Base-by-base conservation (phyloP, 1,140 invertebrate genomes). In the Trichonephila clavipes region DNA sequence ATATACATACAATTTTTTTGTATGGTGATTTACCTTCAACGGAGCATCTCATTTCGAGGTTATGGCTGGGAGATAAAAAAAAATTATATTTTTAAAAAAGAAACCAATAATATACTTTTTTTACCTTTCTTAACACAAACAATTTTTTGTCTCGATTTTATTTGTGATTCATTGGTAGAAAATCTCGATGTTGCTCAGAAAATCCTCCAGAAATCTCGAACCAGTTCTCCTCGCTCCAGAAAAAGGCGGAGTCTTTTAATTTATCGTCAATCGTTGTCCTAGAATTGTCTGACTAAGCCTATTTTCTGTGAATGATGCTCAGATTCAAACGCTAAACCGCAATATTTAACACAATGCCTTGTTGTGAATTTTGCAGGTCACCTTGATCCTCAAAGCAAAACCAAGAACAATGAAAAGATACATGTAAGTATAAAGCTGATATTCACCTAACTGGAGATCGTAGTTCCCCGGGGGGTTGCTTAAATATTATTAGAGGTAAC, bases 311-410 rank as follows among this genome's bases (percentile, higher is more conserved):
- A 40, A 18, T 18, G 72, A 28, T 64, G 62, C 21, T 62, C 61
- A 62, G 16, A 69, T 14, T 24, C 66, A 69, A 69, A 69, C 24
- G 66, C 66, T 24, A 69, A 69, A 34, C 72, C 14, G 72, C 72
- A 77, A 40, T 12, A n/a, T 34, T 77, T 77, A 77, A 77, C 18
- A 40, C 72, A 77, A 40, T 34, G 14, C 28, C 72, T 77, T 77
- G 24, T 77, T 77, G 10, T 69, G 66, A 24, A 24, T 69, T 40
- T 77, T 77, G 72, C 72, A 77, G 72, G 72, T 77, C 72, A 77
- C 28, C 72, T 77, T 28, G 28, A 77, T 40, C 34, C 18, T 16
- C 72, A 18, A 40, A 77, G 21, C 16, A 21, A 19, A 6, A 21
- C 16, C 16, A 16, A 3, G 18, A 14, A 77, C 28, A 77, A 77